Evolutionary conservation across 1,140 invertebrate species (phyloP).

Genomic region (Cydia fagiglandana): DNA sequence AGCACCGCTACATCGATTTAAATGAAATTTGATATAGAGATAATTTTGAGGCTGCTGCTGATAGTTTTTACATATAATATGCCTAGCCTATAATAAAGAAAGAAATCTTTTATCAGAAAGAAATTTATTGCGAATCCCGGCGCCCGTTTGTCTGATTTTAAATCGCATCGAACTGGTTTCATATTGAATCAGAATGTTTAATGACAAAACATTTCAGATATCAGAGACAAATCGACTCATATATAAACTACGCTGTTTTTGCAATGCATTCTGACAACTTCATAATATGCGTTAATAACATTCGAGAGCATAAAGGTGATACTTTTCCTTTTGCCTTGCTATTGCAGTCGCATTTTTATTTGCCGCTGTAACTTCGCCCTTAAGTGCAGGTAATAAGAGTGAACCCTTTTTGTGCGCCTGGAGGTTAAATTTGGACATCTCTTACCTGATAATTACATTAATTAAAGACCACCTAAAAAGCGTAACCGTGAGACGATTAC

Average conservation of each 20-base stretch:
- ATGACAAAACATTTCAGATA: neutral
- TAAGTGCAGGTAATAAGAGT: neutral
- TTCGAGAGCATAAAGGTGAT: neutral
- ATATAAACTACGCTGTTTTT: neutral
- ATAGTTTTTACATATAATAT: too few species aligned
- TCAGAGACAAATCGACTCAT: neutral
- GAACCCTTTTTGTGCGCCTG: neutral
- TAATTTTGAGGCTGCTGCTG: too few species aligned
- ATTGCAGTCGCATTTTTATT: neutral
- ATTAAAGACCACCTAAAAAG: constrained; percentile 49
- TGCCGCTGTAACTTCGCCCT: neutral
- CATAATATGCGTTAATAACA: constrained; percentile 12
- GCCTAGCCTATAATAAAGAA: too few species aligned
- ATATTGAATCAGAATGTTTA: neutral
- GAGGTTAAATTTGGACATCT: constrained; percentile 32
- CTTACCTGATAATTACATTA: constrained; percentile 24
- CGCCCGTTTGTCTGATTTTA: neutral
- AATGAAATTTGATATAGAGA: too few species aligned
- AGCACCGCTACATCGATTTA: too few species aligned
- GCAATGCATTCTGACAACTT: constrained; percentile 9
- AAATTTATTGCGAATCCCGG: neutral
- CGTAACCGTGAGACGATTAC: constrained; percentile 39
- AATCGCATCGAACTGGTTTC: neutral
- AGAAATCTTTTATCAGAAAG: neutral
- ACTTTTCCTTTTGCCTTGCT: neutral